A percentile compares a stretch with the other conserved stretches of the same genome.
phyloP scores from a whole-genome alignment of 2,888 invertebrate species.

The Hoplodrina ambigua region DNA sequence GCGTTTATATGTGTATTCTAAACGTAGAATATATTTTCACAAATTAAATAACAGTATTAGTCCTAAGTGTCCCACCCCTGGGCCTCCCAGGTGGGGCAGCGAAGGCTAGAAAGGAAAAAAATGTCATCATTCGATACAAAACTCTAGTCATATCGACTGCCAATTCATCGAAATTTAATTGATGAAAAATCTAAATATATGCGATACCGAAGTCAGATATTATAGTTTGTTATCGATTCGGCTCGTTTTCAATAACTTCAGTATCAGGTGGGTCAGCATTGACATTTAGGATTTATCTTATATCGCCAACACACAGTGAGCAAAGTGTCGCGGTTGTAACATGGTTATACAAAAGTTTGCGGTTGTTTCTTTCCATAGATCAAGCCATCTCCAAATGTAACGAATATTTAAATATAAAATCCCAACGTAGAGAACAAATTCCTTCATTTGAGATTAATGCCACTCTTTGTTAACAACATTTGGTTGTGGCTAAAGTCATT shows the following conservation, averaged over 20 bases:
- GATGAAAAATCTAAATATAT: conserved; percentile 2
- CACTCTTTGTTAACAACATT: conserved; percentile 6
- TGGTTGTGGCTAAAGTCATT: conserved; percentile 6
- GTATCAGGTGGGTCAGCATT: background rate
- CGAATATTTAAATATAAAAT: conserved; percentile 22
- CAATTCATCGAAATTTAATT: background rate
- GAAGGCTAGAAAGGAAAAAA: background rate
- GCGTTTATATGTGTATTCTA: too few relatives aligned
- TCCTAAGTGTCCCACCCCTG: too few relatives aligned
- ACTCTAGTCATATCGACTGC: background rate
- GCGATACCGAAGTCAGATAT: background rate
- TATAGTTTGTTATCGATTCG: conserved; percentile 6
- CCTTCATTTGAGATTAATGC: conserved; percentile 17
- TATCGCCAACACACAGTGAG: background rate
- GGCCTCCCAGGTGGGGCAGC: too few relatives aligned
- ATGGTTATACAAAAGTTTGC: background rate
- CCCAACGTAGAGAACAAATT: background rate
- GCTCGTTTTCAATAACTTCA: conserved; percentile 5
- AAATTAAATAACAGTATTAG: too few relatives aligned
- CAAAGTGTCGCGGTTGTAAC: background rate
- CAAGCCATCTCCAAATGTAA: conserved; percentile 3
- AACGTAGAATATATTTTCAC: too few relatives aligned
- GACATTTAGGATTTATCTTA: background rate
- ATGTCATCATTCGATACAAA: background rate
- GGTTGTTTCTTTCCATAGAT: background rate